Base-by-base conservation (phyloP, 2,113 vertebrate genomes). In the Cygnus buccinator region DNA sequence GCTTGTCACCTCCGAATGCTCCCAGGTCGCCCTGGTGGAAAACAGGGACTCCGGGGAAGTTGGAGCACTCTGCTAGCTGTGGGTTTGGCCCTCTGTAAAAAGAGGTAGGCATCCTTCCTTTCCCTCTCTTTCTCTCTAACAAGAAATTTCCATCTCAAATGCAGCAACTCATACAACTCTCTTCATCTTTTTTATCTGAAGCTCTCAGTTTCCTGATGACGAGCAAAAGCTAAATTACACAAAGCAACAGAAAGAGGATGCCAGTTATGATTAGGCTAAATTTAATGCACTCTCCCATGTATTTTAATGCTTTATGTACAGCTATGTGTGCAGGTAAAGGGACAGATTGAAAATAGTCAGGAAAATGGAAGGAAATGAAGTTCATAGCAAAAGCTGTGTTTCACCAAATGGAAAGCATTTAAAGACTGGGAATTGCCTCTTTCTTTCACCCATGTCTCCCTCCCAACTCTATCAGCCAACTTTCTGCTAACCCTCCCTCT, bases 191-290 rank as follows among this genome's bases (percentile, higher is more conserved):
- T 52, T 87, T 90, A 26, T 83, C 78, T 63, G 58, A 81, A 52
- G 70, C 57, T 95, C 73, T 88, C 54, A 77, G 63, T 77, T 59
- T 92, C 59, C 68, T 23, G 8, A 44, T 66, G 48, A 93, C 85
- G 46, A 96, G 39, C 72, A 91, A 55, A 96, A 87, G 80, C 73
- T 95, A 93, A 95, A 89, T 95, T 71, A 66, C 33, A 90, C 66
- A 94, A 87, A 96, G 63, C 63, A 91, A 86, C 83, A 28, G 75
- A 87, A 89, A 71, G 58, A 23, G 82, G 25, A 61, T 52, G 37
- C 87, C 59, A 65, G 44, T 81, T 88, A 77, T 39, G 63, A 85
- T 76, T 72, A 91, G 44, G 61, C 63, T 93, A 89, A 95, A 90
- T 94, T 90, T 91, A 94, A 96, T 31, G 61, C 35, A 19, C 35